Evolutionary conservation across 1,140 invertebrate genomes (phyloP).

Genomic region (Diachasmimorpha longicaudata): DNA sequence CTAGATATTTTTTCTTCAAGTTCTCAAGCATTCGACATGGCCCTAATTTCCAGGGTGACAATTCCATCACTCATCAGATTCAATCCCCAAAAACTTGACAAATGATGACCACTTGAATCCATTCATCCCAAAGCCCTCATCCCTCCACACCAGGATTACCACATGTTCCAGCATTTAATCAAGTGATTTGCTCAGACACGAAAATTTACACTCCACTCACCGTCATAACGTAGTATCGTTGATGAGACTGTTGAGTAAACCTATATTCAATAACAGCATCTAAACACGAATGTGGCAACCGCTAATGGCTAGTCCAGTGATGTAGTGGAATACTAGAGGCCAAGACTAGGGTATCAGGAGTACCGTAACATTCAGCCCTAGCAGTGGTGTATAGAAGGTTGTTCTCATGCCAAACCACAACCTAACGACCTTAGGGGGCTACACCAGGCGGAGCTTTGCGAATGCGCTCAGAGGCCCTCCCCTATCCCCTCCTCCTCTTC

Average conservation of each 20-base stretch:
- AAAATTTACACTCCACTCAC: not conserved
- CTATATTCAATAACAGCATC: constrained; percentile 29
- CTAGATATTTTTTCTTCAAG: too few relatives aligned
- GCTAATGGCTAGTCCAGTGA: constrained; percentile 27
- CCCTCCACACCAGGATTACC: too few relatives aligned
- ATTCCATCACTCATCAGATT: too few relatives aligned
- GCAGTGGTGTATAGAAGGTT: not conserved
- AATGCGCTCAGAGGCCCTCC: not conserved
- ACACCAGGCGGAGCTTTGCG: not conserved
- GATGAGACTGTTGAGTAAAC: constrained; percentile 20
- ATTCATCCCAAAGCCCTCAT: too few relatives aligned
- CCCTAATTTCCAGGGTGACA: too few relatives aligned
- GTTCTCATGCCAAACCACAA: constrained; percentile 58
- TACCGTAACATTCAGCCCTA: constrained; percentile 1
- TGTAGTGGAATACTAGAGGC: constrained; percentile 13
- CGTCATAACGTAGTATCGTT: not conserved
- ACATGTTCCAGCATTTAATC: too few relatives aligned
- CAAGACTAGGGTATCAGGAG: not conserved
- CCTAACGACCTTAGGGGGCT: constrained; percentile 58
- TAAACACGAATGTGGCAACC: constrained; percentile 25
- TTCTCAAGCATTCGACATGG: too few relatives aligned
- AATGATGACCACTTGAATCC: too few relatives aligned
- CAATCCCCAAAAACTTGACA: too few relatives aligned
- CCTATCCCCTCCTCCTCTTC: too few relatives aligned
- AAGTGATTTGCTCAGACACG: not conserved